Base-by-base conservation (phyloP, 2,797 vertebrate species). In the Galagoides demidoff region DNA sequence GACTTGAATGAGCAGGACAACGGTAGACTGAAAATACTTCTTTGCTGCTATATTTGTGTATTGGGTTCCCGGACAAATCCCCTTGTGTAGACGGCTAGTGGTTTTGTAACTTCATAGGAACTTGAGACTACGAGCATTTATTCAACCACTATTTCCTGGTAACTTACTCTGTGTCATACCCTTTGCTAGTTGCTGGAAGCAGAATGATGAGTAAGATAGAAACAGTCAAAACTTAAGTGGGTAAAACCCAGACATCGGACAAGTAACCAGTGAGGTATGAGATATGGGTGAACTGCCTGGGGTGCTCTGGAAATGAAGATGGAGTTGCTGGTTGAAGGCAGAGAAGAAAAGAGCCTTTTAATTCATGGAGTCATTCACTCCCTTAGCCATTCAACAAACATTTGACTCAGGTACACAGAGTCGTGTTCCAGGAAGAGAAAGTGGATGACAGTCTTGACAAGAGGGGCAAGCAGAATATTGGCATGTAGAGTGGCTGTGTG, bases 21-120 rank as follows among this genome's bases (percentile, higher is more conserved):
- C 9, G 57, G 27, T 57, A 77, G 70, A 52, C 27, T 23, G 25
- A 77, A 82, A 64, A 85, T 13, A 45, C 14, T 9, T 61, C 83
- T 90, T 68, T 37, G 49, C 34, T 57, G 12, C 19, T 11, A 0
- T 78, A 43, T 83, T 70, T 90, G 76, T 45, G 13, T 57, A 70
- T 55, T 27, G 37, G 22, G 27, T 61, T 2, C 37, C 78, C 68
- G 74, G 45, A 89, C 27, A 66, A 43, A 61, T 39, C 25, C 61
- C 25, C 43, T 63, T 5, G 3, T 14, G 8, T 37, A 63, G 66
- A 57, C 7, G 45, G 77, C 14, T 52, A 45, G 23, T 63, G 74
- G 5, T 45, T 93, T 61, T 66, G 64, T 92, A 74, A 90, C 29
- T 25, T 95, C 25, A 31, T 88, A 95, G 63, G 64, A 85, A 66